These are phyloP conservation scores for Lamellibrachia satsuma DNA, from an alignment of 2,888 invertebrate species.

Conservation along the genomic window DNA sequence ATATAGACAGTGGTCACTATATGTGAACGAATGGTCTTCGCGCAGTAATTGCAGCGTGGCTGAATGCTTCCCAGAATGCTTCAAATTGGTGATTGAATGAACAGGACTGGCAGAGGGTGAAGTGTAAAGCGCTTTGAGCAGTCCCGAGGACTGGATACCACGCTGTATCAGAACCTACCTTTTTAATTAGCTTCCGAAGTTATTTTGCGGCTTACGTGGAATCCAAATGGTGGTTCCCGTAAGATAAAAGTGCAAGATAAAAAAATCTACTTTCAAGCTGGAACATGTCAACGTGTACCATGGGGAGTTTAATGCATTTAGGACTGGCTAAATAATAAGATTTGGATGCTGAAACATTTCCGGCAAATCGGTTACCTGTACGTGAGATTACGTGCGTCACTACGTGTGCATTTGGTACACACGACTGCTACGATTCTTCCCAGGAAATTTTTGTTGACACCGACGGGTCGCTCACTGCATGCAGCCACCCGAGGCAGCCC, in stretches of 20 bases:
- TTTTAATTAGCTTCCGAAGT: background rate
- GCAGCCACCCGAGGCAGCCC: background rate
- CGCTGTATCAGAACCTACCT: too few species aligned
- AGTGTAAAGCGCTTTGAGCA: too few species aligned
- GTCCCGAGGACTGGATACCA: too few species aligned
- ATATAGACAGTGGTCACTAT: too few species aligned
- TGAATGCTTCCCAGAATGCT: too few species aligned
- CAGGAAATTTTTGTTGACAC: background rate
- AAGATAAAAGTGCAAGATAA: background rate
- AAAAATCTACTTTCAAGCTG: too few species aligned
- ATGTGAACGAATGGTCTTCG: too few species aligned
- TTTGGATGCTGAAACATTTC: background rate
- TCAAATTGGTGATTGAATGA: too few species aligned
- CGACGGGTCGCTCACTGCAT: background rate
- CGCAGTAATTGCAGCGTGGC: too few species aligned
- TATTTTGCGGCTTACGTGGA: background rate
- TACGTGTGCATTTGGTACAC: background rate
- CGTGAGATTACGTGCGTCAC: background rate
- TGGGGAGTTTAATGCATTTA: background rate
- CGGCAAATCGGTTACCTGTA: background rate
- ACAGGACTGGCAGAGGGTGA: too few species aligned
- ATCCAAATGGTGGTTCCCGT: background rate
- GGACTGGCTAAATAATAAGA: background rate
- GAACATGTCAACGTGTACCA: background rate
- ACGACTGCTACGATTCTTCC: background rate